These are phyloP conservation scores for human (Homo sapiens) DNA, from an alignment of 2,113 vertebrate genomes.

Conservation along the genomic window DNA sequence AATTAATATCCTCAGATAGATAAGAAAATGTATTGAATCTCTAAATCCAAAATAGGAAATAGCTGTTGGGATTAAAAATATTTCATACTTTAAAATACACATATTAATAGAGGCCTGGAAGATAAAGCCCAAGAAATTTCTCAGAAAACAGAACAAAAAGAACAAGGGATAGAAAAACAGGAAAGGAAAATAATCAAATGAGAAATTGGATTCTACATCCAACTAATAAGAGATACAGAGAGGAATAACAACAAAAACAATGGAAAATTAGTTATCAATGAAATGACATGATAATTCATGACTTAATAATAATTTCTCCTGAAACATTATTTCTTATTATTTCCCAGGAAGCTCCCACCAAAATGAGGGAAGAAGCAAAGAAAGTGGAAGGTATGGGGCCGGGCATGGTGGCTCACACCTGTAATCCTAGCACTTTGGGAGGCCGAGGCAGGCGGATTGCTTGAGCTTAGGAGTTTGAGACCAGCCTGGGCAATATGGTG, in stretches of 20 bases:
- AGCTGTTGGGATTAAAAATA: slow-evolving; percentile 2
- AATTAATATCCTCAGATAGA: not conserved
- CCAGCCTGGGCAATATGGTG: no score
- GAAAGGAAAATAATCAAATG: not conserved
- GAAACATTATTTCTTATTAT: not conserved
- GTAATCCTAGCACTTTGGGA: no score
- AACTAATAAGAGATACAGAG: not conserved
- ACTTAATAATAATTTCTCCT: not conserved
- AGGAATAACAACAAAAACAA: not conserved
- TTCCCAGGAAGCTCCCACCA: not conserved
- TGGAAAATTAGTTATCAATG: not conserved
- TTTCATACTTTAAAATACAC: not conserved
- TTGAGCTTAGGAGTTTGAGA: no score
- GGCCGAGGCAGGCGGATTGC: no score
- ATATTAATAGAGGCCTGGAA: not conserved
- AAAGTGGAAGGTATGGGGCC: not conserved
- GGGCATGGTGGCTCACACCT: no score
- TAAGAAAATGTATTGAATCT: not conserved
- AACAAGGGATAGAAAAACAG: not conserved
- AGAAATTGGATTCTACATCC: not conserved
- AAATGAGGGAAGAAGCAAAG: not conserved
- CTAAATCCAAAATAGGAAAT: slow-evolving; percentile 13
- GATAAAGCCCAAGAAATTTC: not conserved
- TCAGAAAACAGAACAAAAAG: not conserved
- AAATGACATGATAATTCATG: not conserved